phyloP scores from a whole-genome alignment of 2,797 vertebrate species.

The Acomys russatus region DNA sequence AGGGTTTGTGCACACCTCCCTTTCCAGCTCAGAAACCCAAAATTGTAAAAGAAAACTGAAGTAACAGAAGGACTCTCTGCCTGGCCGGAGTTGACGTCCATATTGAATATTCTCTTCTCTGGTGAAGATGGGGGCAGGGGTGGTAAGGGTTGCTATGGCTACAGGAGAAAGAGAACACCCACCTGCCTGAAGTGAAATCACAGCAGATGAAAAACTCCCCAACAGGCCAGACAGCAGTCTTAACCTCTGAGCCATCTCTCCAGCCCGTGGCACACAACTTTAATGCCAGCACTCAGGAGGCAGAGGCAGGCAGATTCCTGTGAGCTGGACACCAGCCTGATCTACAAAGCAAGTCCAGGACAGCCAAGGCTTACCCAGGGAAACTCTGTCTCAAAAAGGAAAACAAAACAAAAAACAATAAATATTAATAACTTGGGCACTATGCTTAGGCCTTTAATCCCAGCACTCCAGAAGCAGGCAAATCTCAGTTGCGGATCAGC shows the following conservation, averaged over 20 bases:
- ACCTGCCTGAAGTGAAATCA: not conserved
- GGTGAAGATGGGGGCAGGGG: not conserved
- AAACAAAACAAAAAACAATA: too few relatives aligned
- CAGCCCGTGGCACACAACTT: too few relatives aligned
- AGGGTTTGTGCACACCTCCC: not conserved
- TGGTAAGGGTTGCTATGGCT: not conserved
- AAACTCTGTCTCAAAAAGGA: too few relatives aligned
- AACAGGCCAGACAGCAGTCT: not conserved
- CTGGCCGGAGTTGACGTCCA: not conserved
- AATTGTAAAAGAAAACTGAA: not conserved
- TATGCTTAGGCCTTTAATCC: not conserved
- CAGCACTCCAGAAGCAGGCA: too few relatives aligned
- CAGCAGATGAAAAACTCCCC: not conserved
- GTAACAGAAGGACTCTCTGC: not conserved
- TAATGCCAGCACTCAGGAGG: too few relatives aligned
- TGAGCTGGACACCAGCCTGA: too few relatives aligned
- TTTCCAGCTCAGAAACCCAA: not conserved
- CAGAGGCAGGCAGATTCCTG: too few relatives aligned
- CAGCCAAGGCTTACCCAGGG: too few relatives aligned
- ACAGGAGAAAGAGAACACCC: not conserved
- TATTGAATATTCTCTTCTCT: not conserved
- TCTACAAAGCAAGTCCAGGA: too few relatives aligned
- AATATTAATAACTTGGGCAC: not conserved
- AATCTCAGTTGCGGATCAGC: not conserved
- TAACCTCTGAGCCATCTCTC: too few relatives aligned